Percentiles rank a stretch among this genome's conserved stretches.
phyloP scores from a whole-genome alignment of 2,888 invertebrate species.

The Malacosoma neustria region DNA sequence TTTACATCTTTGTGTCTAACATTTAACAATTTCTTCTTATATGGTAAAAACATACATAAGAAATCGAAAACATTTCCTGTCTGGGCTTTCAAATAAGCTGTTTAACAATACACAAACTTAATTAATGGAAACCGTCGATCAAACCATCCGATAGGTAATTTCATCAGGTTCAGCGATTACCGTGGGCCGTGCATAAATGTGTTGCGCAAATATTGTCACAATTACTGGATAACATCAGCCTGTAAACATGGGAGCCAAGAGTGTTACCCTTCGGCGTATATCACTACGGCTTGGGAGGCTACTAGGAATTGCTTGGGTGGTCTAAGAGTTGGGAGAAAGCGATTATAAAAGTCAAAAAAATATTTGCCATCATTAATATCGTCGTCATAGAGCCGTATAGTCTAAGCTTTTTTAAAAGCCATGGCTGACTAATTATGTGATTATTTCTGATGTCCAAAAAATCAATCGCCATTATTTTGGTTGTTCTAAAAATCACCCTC shows the following conservation, averaged over 20 bases:
- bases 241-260: constrained; percentile 56
- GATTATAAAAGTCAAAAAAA: constrained; percentile 10
- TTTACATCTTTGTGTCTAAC: too few species aligned
- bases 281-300: constrained; percentile 38
- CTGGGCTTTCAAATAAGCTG: background rate
- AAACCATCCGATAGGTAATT: constrained; percentile 27
- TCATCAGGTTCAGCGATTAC: constrained; percentile 40
- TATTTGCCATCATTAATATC: too few species aligned
- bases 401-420: too few species aligned
- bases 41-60: too few species aligned
- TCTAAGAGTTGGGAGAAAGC: constrained; percentile 22
- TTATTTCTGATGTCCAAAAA: too few species aligned
- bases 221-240: constrained; percentile 68
- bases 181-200: constrained; percentile 50
- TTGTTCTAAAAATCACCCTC: too few species aligned
- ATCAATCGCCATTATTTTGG: too few species aligned
- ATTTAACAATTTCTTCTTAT: too few species aligned
- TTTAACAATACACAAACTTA: constrained; percentile 14
- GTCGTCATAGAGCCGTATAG: too few species aligned
- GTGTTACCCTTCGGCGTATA: constrained; percentile 58
- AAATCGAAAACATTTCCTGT: too few species aligned
- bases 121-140: constrained; percentile 1
- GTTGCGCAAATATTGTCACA: constrained; percentile 70
- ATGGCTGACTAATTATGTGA: too few species aligned
- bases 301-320: constrained; percentile 29